phyloP scores from a whole-genome alignment of 1,140 invertebrate species.

The Platorchestia sp. region DNA sequence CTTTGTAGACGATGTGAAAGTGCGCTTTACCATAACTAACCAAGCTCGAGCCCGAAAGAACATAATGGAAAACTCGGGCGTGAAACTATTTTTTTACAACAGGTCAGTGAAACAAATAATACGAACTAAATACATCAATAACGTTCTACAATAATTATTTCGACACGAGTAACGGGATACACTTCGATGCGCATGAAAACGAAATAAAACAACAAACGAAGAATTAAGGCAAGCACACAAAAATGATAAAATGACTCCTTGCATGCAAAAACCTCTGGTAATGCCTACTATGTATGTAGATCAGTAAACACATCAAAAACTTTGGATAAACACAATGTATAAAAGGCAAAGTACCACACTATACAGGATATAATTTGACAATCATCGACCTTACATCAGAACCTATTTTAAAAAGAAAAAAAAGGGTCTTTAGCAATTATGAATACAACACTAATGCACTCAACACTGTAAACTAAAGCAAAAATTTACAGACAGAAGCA shows the following conservation, averaged over 20 bases:
- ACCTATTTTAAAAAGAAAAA: background rate
- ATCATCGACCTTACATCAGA: background rate
- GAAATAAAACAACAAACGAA: background rate
- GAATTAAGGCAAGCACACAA: background rate
- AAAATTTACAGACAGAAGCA: constrained; percentile 25
- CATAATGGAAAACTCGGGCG: background rate
- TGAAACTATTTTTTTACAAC: background rate
- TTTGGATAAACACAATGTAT: background rate
- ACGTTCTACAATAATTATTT: background rate
- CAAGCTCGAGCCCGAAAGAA: background rate
- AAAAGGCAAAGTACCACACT: background rate
- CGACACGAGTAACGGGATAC: background rate
- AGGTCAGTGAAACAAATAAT: background rate
- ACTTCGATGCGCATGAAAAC: background rate
- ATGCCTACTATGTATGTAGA: background rate
- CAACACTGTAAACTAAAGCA: constrained; percentile 9
- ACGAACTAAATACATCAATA: background rate
- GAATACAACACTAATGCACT: background rate
- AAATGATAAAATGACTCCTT: background rate
- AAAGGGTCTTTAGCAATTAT: background rate
- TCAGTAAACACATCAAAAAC: background rate
- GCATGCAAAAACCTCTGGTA: background rate
- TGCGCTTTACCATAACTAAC: background rate
- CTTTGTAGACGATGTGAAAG: too few relatives aligned
- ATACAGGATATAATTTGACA: background rate